A percentile compares a stretch with the other conserved stretches of the same genome.
These are phyloP conservation scores for Drosophila picticornis DNA, from an alignment of 2,888 invertebrate genomes.

Conservation along the genomic window DNA sequence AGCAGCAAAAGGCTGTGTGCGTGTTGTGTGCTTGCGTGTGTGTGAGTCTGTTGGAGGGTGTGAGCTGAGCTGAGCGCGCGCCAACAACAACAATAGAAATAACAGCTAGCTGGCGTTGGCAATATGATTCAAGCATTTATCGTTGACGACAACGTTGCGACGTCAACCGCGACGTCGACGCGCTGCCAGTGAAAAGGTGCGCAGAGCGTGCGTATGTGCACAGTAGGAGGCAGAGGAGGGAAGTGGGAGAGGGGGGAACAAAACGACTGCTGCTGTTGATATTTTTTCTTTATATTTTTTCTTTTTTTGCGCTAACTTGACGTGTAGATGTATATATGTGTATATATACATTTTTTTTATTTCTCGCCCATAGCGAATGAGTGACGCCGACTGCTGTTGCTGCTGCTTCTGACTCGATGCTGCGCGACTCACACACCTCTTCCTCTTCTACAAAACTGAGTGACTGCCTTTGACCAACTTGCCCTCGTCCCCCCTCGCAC, in stretches of 20 bases:
- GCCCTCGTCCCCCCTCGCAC: not conserved
- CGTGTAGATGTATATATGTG: constrained; percentile 38
- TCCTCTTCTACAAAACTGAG: not conserved
- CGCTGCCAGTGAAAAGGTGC: constrained; percentile 67
- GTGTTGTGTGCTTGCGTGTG: not conserved
- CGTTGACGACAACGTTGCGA: constrained; percentile 48
- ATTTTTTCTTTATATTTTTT: constrained; percentile 19
- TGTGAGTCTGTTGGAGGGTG: constrained; percentile 33
- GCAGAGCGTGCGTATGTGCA: constrained; percentile 47
- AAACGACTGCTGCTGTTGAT: constrained; percentile 41
- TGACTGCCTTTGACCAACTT: constrained; percentile 3
- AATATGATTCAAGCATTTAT: constrained; percentile 60
- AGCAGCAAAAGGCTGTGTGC: constrained; percentile 25
- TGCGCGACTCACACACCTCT: not conserved
- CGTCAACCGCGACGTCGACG: constrained; percentile 31
- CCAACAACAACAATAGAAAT: constrained; percentile 33
- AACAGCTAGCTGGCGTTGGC: constrained; percentile 37
- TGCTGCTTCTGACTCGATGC: constrained; percentile 22
- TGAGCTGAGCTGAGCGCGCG: constrained; percentile 44
- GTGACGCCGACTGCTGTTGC: constrained; percentile 26
- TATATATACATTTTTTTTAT: constrained; percentile 14
- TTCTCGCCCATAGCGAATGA: constrained; percentile 55
- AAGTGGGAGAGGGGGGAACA: constrained; percentile 3
- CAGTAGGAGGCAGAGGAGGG: not conserved
- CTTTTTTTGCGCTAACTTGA: constrained; percentile 59